A percentile compares a stretch with the other conserved stretches of the same genome.
These are phyloP conservation scores for roundworm (Caenorhabditis elegans) DNA, from an alignment of 1,140 invertebrate species.

Conservation along the genomic window DNA sequence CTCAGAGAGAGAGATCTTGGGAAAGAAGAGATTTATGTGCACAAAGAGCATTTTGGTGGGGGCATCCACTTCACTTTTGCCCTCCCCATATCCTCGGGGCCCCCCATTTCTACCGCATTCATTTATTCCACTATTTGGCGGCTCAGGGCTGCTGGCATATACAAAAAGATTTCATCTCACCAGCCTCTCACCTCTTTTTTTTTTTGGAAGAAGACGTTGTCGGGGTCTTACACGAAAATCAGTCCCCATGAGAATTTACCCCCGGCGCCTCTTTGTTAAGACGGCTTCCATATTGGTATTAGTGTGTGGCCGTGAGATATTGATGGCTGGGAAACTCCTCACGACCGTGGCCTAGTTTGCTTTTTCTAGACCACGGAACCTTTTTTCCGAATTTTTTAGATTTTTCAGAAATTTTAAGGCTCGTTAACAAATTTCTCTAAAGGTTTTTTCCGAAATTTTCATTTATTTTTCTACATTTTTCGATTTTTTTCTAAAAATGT, in stretches of 20 bases:
- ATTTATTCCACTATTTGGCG: slow-evolving; percentile 21
- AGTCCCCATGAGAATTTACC: slow-evolving; percentile 22
- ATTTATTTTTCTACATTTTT: too few relatives aligned
- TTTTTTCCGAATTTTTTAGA: too few relatives aligned
- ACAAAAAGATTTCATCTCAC: slow-evolving; percentile 1
- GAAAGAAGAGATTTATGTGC: slow-evolving; percentile 24
- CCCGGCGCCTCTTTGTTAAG: background rate
- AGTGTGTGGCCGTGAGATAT: background rate
- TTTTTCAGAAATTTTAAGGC: too few relatives aligned
- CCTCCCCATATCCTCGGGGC: too few relatives aligned
- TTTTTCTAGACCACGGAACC: too few relatives aligned
- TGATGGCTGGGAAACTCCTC: background rate
- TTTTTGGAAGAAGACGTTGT: background rate
- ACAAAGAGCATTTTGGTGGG: slow-evolving; percentile 16
- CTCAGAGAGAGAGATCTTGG: background rate
- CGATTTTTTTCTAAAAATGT: too few relatives aligned
- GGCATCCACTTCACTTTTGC: slow-evolving; percentile 31
- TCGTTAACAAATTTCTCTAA: too few relatives aligned
- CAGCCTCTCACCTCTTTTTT: background rate
- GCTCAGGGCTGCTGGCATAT: too few relatives aligned
- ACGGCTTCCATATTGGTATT: slow-evolving; percentile 28
- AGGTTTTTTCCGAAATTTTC: too few relatives aligned
- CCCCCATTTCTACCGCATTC: background rate
- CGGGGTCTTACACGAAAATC: background rate
- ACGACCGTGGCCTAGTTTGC: too few relatives aligned